phyloP scores from a whole-genome alignment of 1,140 invertebrate species.

The Cyphomyrmex costatus region DNA sequence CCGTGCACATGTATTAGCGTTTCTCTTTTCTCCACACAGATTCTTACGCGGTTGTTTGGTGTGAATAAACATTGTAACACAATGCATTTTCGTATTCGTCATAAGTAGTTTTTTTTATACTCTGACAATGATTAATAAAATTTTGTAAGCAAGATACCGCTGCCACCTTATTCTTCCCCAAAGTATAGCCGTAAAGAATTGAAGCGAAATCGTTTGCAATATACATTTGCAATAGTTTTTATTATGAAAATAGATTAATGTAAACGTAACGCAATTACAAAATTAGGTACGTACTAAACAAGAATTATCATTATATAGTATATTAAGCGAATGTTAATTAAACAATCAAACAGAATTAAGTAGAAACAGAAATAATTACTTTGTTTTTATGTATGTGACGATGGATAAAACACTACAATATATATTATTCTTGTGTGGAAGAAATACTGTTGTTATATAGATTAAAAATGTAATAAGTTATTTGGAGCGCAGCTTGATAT shows the following conservation, averaged over 20 bases:
- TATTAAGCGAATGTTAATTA: not conserved
- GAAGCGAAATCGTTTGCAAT: not conserved
- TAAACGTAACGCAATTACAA: not conserved
- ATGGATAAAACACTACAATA: not conserved
- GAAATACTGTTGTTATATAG: not conserved
- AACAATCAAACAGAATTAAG: not conserved
- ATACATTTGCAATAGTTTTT: not conserved
- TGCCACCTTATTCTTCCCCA: not conserved
- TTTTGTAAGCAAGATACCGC: slow-evolving; percentile 81
- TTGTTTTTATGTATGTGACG: not conserved
- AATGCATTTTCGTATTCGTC: slow-evolving; percentile 76
- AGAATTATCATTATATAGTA: not conserved
- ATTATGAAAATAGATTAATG: slow-evolving; percentile 32
- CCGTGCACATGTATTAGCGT: slow-evolving; percentile 39
- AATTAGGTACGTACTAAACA: not conserved
- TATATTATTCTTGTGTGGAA: not conserved
- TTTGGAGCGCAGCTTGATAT: not conserved
- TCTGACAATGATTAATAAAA: slow-evolving; percentile 84
- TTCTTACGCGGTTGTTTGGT: slow-evolving; percentile 73
- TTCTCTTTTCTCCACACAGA: slow-evolving; percentile 19
- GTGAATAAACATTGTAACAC: slow-evolving; percentile 81
- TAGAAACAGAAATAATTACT: slow-evolving; percentile 4
- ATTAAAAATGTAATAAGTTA: slow-evolving; percentile 17
- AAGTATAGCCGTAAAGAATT: not conserved
- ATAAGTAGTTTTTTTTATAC: slow-evolving; percentile 83